Base-by-base conservation (phyloP, 2,797 vertebrate species). In the Malacoraja senta region DNA sequence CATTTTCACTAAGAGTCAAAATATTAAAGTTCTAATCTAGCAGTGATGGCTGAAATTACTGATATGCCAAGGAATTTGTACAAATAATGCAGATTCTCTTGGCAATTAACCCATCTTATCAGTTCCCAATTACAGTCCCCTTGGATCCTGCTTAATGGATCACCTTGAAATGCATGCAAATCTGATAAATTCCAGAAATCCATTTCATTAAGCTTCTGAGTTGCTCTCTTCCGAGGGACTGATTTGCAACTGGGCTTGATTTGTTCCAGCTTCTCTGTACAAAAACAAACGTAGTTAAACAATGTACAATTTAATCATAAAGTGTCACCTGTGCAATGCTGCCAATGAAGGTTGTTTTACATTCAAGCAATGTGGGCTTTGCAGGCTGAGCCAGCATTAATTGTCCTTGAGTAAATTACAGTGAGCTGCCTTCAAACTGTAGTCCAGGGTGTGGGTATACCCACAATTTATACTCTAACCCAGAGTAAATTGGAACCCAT, bases 121-220 rank as follows among this genome's bases (percentile, higher is more conserved):
- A 63, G 15, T 19, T n/a, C 9, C 13, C 0, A 29, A 86, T 35
- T 21, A 79, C 32, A 15, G 38, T 19, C 61, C 3, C n/a, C 61
- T 65, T 58, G 9, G n/a, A 58, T 21, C 7, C 26, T 65, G 13
- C 29, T 4, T 32, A 7, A 58, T 44, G 19, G 38, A 29, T 91
- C 24, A 92, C 90, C 90, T 92, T n/a, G 90, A 72, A 92, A 58
- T 53, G 71, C 90, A 26, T 76, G 90, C 26, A 76, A 74, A 53
- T 71, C 44, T 44, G 90, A 72, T 15, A 71, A 92, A 44, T 92
- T 71, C 90, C 90, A 92, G 24, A 35, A 74, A 71, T 76, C 90
- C 72, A 76, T 76, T 92, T 92, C 90, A 76, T 92, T n/a, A 53
- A 76, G 68, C 2, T 92, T 44, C 7, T 2, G 68, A 53, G 90